Evolutionary conservation across 1,140 invertebrate genomes (phyloP), one percentile per base, ranked within the genome.

Genomic region (Tyrophagus putrescentiae): DNA sequence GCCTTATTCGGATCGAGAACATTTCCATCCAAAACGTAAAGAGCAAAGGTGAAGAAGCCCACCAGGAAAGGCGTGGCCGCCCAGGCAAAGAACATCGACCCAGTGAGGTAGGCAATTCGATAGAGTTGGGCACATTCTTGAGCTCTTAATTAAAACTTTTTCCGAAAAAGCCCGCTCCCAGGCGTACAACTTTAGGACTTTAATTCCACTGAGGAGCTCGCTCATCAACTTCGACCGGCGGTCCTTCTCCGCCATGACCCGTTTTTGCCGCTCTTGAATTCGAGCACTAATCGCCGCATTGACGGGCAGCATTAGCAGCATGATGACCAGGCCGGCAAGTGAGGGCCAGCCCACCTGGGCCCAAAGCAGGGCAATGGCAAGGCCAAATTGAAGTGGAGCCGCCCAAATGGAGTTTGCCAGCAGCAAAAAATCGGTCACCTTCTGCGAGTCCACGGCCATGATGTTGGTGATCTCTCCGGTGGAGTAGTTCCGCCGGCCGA

Each of bases 131-230:
- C 29, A 9, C 66, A 28, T 48, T 68, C 67, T 60, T 59, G 34
- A 11, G 65, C 39, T 53, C 68, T 39, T 7, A 67, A 36, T n/a
- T 48, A 29, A 13, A 7, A 69, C 42, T 34, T 68, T 62, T 23
- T 36, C 18, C 5, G 59, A 57, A 45, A 69, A 69, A 13, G 63
- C 58, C 21, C 60, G 23, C 54, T 69, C 68, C 86, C 85, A 88
- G 16, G 82, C 84, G 68, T 84, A 81, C 5, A 90, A 72, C 67
- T 90, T 90, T 11, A 89, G 78, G 3, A 86, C 74, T 70, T 82
- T 81, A 18, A 89, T 86, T 5, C 84, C 84, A 68, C 85, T 81
- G 28, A 90, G 71, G 48, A 85, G 77, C 72, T 89, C 86, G 61
- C 83, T 84, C 36, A 84, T 81, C 68, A 80, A 78, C 48, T 81